phyloP scores from a whole-genome alignment of 2,888 invertebrate genomes.

The Ochlodes sylvanus region DNA sequence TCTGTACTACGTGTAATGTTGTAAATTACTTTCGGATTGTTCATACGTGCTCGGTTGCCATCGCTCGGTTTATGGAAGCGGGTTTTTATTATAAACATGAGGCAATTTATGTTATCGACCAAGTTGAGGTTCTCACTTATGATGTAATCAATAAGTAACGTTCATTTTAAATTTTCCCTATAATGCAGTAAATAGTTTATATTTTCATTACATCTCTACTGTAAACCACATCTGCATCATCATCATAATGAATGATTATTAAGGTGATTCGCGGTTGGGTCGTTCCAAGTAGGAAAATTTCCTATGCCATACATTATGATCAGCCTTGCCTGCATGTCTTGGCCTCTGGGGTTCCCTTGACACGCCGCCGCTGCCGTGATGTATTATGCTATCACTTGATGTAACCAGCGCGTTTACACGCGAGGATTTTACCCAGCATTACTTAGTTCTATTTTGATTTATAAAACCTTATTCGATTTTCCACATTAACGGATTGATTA shows the following conservation, averaged over 20 bases:
- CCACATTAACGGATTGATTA: not conserved
- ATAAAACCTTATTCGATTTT: too few relatives aligned
- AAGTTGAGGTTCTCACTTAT: constrained; percentile 17
- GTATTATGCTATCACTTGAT: constrained; percentile 11
- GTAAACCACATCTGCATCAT: not conserved
- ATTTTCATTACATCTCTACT: not conserved
- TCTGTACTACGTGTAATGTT: constrained; percentile 39
- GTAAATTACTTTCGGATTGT: constrained; percentile 42
- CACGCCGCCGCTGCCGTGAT: constrained; percentile 37
- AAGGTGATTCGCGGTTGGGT: constrained; percentile 1
- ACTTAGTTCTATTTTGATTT: not conserved
- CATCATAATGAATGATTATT: constrained; percentile 4
- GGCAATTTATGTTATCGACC: constrained; percentile 21
- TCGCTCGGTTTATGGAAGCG: constrained; percentile 20
- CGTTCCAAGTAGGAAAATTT: constrained; percentile 19
- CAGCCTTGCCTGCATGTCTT: constrained; percentile 39
- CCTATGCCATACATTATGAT: constrained; percentile 33
- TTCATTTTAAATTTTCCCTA: not conserved
- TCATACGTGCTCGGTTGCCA: constrained; percentile 39
- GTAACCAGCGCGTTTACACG: not conserved
- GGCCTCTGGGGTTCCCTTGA: constrained; percentile 43
- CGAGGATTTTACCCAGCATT: not conserved
- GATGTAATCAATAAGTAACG: not conserved
- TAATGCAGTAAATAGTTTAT: not conserved
- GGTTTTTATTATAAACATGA: constrained; percentile 30